Base-by-base conservation (phyloP, 2,888 invertebrate species). In the Nymphalis c-album region DNA sequence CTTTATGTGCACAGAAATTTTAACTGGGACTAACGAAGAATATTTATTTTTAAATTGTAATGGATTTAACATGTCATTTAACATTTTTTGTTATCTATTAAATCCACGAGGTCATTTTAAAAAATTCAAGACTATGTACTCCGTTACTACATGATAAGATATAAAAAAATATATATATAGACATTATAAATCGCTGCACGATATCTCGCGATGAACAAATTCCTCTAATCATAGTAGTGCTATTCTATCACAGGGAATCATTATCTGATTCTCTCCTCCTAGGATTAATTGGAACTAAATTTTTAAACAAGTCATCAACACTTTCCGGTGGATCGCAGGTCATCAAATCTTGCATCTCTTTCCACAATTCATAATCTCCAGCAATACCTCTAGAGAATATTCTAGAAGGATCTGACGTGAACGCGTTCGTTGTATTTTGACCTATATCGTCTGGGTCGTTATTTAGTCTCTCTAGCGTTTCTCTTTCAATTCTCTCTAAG, bases 401-500 rank as follows among this genome's bases (percentile, higher is more conserved):
- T 64, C 71, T 61, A 13, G 73, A 69, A 22, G 74, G 73, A 61
- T 69, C 69, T 20, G 71, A 59, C 22, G 67, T 60, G 13, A 71
- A 63, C 16, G 58, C 20, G 20, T 63, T 67, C 45, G 47, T 51
- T 20, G 17, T 20, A 60, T 13, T 26, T 55, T 26, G 53, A 17
- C 18, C 40, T 22, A 67, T 64, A 22, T 60, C 35, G 20, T 60
- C 53, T 7, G 26, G 20, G 35, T 63, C 62, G 18, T 74, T 74
- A 64, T 81, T 81, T 8, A 85, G 75, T n/a, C 91, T 80, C 50
- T 86, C 84, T 57, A 73, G 78, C 0, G 91, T 92, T 73, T 91
- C 91, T 47, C 77, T 86, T 73, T 92, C 91, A 57, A 92, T 92
- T 75, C 80, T 81, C 67, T 92, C 91, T 53, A 92, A 77, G 6